A percentile compares a stretch with the other conserved stretches of the same genome.
phyloP scores from a whole-genome alignment of 2,888 invertebrate genomes.

The Trissolcus brochymenae region DNA sequence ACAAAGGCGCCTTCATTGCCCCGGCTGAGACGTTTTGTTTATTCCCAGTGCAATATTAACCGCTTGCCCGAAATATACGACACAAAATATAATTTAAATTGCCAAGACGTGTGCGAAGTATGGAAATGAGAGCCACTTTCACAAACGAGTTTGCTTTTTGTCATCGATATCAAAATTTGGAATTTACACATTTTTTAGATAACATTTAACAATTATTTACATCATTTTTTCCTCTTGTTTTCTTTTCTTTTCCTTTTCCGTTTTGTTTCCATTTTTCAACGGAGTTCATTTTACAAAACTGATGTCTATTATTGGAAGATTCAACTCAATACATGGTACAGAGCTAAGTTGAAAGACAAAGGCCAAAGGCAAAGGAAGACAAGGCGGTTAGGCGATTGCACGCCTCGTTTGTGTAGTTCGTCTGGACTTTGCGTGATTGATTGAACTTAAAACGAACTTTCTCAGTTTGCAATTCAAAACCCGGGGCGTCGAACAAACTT shows the following conservation, averaged over 20 bases:
- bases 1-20: slow-evolving; percentile 41
- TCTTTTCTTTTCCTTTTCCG: no score
- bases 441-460: slow-evolving; percentile 59
- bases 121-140: slow-evolving; percentile 29
- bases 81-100: not conserved
- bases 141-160: slow-evolving; percentile 20
- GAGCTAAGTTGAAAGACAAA: slow-evolving; percentile 47
- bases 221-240: no score
- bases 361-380: slow-evolving; percentile 54
- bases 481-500: slow-evolving; percentile 51
- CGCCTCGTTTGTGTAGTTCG: slow-evolving; percentile 58
- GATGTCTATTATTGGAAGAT: slow-evolving; percentile 51
- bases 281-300: slow-evolving; percentile 49
- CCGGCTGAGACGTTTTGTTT: slow-evolving; percentile 32
- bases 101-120: slow-evolving; percentile 3
- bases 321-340: slow-evolving; percentile 49
- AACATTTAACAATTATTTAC: no score
- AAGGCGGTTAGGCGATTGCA: slow-evolving; percentile 55
- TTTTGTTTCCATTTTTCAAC: no score
- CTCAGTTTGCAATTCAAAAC: slow-evolving; percentile 50
- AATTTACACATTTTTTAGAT: no score
- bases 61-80: not conserved
- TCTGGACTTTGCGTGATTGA: slow-evolving; percentile 55
- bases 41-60: slow-evolving; percentile 13
- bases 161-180: no score